Percentiles rank a stretch among this genome's conserved stretches.
These are phyloP conservation scores for Tachysurus fulvidraco DNA, from an alignment of 2,113 vertebrate genomes.

Conservation along the genomic window DNA sequence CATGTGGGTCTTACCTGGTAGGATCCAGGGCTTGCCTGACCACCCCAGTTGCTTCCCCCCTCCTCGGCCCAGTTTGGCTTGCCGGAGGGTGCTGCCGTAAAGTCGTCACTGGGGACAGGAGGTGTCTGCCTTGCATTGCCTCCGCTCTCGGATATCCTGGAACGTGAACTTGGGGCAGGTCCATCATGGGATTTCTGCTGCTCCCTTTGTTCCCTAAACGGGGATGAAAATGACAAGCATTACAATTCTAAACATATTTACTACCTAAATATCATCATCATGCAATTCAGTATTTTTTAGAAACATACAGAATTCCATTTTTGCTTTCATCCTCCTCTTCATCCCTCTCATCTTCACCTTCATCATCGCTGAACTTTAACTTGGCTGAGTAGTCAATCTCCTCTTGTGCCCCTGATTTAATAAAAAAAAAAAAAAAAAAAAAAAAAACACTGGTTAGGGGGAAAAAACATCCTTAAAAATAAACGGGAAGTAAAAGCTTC, in stretches of 20 bases:
- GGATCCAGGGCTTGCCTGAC: constrained; percentile 68
- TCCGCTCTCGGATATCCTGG: constrained; percentile 68
- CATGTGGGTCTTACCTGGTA: constrained; percentile 75
- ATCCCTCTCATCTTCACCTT: constrained; percentile 86
- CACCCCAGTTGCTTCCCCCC: constrained; percentile 68
- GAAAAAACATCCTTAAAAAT: too few relatives aligned
- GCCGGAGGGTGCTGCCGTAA: constrained; percentile 72
- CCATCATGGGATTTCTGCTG: constrained; percentile 68
- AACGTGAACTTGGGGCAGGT: constrained; percentile 58
- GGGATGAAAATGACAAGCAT: not conserved
- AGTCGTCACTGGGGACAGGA: constrained; percentile 71
- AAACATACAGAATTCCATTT: constrained; percentile 69
- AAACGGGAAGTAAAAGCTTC: not conserved
- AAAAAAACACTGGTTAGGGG: too few relatives aligned
- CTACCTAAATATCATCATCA: not conserved
- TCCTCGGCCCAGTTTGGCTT: constrained; percentile 85
- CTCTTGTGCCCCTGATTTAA: constrained; percentile 82
- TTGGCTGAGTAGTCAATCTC: constrained; percentile 95
- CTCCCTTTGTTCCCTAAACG: constrained; percentile 56
- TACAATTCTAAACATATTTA: not conserved
- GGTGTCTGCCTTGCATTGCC: constrained; percentile 70
- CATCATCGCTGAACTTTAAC: constrained; percentile 92
- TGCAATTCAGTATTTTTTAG: not conserved
- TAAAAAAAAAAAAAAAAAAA: too few relatives aligned
- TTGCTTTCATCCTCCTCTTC: constrained; percentile 76